Evolutionary conservation across 2,113 vertebrate genomes (phyloP).

Genomic region (Pseudorasbora parva): DNA sequence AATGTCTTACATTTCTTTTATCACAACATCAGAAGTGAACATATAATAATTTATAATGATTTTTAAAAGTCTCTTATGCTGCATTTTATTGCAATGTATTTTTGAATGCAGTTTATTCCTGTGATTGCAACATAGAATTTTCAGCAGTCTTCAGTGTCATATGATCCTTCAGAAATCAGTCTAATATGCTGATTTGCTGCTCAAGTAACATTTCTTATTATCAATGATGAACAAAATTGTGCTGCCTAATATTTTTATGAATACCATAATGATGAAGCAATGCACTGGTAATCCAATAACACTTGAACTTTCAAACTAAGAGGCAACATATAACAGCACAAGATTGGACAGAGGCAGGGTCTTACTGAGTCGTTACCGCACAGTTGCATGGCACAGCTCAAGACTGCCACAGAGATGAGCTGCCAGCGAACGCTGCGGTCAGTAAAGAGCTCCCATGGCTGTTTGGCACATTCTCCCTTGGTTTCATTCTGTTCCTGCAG

Average conservation of each 20-base stretch:
- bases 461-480: slow-evolving; percentile 66
- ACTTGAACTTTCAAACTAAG: background rate
- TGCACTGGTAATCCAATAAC: background rate
- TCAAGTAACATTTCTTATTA: background rate
- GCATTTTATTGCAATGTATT: background rate
- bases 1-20: background rate
- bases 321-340: background rate
- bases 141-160: background rate
- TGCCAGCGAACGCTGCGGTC: slow-evolving; percentile 80
- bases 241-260: background rate
- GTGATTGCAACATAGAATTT: too few species aligned
- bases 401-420: slow-evolving; percentile 78
- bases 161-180: background rate
- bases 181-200: background rate
- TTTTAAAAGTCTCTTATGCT: background rate
- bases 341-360: slow-evolving; percentile 18
- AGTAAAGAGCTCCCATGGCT: slow-evolving; percentile 79
- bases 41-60: background rate
- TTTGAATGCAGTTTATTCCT: too few species aligned
- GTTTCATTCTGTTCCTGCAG: slow-evolving; percentile 80
- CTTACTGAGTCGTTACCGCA: slow-evolving; percentile 89
- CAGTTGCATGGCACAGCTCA: slow-evolving; percentile 90
- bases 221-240: background rate
- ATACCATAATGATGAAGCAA: background rate
- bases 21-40: background rate